phyloP scores from a whole-genome alignment of 2,797 vertebrate species.

The Rhabdomys pumilio region DNA sequence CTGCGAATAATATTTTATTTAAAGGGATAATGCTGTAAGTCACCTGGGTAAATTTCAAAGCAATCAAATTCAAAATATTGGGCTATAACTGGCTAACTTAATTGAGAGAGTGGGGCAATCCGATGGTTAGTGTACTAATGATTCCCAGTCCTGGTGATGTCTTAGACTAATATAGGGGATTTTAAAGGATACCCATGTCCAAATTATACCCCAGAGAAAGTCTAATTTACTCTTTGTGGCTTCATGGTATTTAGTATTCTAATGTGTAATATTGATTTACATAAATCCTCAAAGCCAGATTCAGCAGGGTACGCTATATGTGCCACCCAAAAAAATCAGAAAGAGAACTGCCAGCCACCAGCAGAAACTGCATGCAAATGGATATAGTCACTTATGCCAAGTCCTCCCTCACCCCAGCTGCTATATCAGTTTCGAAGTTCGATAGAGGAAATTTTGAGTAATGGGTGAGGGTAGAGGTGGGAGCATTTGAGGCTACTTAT shows the following conservation, averaged over 20 bases:
- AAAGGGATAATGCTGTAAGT: constrained; percentile 72
- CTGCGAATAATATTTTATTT: constrained; percentile 68
- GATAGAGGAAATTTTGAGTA: constrained; percentile 42
- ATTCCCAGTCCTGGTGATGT: background rate
- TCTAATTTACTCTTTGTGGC: constrained; percentile 54
- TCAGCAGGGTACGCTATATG: background rate
- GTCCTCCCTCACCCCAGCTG: constrained; percentile 34
- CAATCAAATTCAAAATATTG: constrained; percentile 64
- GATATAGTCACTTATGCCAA: constrained; percentile 20
- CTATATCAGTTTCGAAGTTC: constrained; percentile 35
- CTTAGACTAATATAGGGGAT: constrained; percentile 40
- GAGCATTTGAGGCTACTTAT: background rate
- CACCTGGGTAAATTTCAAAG: constrained; percentile 67
- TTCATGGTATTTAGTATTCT: constrained; percentile 9
- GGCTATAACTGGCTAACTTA: constrained; percentile 49
- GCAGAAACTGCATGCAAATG: constrained; percentile 54
- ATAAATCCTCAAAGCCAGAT: constrained; percentile 42
- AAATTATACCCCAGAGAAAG: background rate
- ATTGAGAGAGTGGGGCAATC: constrained; percentile 52
- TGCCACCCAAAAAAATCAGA: constrained; percentile 15
- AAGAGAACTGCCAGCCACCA: constrained; percentile 19
- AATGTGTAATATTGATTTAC: constrained; percentile 55
- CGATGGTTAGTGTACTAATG: constrained; percentile 41
- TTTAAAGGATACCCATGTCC: background rate
- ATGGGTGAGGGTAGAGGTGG: background rate